Percentiles rank a stretch among this genome's conserved stretches.
Conservation (phyloP, 2,113 vertebrate genomes). For the Romanogobio albipinnatus region DNA sequence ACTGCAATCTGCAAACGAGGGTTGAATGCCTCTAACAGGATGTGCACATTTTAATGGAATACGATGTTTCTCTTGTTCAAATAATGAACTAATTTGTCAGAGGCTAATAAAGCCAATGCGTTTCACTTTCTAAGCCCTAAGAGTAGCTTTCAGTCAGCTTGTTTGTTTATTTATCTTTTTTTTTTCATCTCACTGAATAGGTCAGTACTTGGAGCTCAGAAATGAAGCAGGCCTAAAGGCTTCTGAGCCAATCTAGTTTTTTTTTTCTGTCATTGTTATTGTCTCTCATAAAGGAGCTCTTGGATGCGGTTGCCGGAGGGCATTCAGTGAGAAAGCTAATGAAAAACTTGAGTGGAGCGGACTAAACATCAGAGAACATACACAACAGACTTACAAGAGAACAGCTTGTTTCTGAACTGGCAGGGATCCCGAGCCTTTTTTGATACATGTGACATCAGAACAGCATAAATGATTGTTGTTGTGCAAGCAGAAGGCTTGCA, state of each 20-base stretch:
- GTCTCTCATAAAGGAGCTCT: constrained; percentile 63
- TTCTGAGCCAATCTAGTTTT: constrained; percentile 60
- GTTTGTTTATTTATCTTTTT: constrained; percentile 57
- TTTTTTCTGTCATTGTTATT: constrained; percentile 63
- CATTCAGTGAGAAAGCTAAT: constrained; percentile 40
- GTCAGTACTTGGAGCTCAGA: constrained; percentile 60
- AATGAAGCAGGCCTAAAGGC: constrained; percentile 62
- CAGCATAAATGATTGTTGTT: background rate
- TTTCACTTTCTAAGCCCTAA: constrained; percentile 32
- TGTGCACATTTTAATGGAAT: constrained; percentile 3
- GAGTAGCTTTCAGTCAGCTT: constrained; percentile 57
- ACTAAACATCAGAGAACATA: constrained; percentile 50
- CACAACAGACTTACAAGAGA: constrained; percentile 53
- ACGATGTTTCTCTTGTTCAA: background rate
- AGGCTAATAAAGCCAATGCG: background rate
- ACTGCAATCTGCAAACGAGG: background rate
- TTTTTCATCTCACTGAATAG: constrained; percentile 59
- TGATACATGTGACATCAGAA: background rate
- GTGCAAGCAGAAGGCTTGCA: constrained; percentile 38
- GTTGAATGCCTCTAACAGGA: background rate
- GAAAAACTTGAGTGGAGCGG: constrained; percentile 46
- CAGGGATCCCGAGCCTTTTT: background rate
- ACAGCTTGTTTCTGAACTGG: constrained; percentile 5
- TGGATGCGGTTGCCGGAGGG: constrained; percentile 54
- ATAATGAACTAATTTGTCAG: constrained; percentile 18